Base-by-base conservation (phyloP, 2,888 invertebrate species). In the Oxycera nigricornis region DNA sequence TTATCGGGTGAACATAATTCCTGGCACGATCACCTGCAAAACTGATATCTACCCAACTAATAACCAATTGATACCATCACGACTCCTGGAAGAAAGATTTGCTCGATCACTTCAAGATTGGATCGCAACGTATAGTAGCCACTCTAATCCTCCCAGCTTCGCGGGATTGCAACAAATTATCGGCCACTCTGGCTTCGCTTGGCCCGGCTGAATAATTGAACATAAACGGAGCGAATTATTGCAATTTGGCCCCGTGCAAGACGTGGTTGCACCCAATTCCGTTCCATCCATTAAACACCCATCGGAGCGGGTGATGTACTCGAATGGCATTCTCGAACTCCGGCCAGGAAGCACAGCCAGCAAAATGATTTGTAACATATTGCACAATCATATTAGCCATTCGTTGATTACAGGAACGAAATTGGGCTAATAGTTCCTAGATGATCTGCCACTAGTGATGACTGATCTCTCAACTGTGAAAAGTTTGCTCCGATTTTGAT, bases 281-380 rank as follows among this genome's bases (percentile, higher is more conserved):
- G 70, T 70, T 70, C 70, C 70, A 31, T 22, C 55, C 52, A 70
- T 70, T 70, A 31, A 31, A 52, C 52, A 70, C 35, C 14, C 70
- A 70, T 31, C 26, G 20, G 55, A 31, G 70, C 70, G 55, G 31
- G 35, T 55, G 52, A 65, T 65, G 24, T 1, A 17, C 41, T 30
- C 65, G 30, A 41, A 22, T 65, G 22, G 20, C 20, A 61, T 28
- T 2, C 31, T 11, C 46, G 14, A 3, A 11, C n/a, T 17, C 17
- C 14, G 17, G 46, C 14, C 46, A 46, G 46, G 46, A 46, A 46
- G 17, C 17, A 46, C 14, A 2, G 46, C 14, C 46, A 46, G 17
- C 17, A 46, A n/a, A 2, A 46, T 3, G 46, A 46, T 46, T 46
- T 46, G 6, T 3, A 7, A 46, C 46, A 14, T 11, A 46, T 46